phyloP scores from a whole-genome alignment of 2,797 vertebrate genomes.

The Sebastes minor region DNA sequence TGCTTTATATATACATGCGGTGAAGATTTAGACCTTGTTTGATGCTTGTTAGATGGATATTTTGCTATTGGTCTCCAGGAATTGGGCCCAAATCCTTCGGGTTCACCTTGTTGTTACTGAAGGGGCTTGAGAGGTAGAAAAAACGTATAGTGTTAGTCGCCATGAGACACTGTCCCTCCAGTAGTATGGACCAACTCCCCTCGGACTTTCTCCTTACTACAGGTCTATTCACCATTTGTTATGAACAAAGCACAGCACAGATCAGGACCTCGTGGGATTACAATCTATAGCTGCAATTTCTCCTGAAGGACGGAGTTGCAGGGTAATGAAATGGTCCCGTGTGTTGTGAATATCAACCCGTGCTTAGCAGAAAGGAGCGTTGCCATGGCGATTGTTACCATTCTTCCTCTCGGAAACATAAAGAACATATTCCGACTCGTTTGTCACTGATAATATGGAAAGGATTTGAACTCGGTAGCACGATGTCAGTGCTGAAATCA shows the following conservation, averaged over 20 bases:
- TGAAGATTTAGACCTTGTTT: not conserved
- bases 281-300: not conserved
- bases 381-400: conserved; percentile 76
- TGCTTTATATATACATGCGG: not conserved
- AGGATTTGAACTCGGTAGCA: conserved; percentile 34
- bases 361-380: conserved; percentile 61
- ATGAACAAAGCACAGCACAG: conserved; percentile 9
- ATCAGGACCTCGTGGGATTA: not conserved
- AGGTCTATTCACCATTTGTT: not conserved
- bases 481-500: conserved; percentile 41
- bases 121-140: conserved; percentile 47
- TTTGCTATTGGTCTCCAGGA: conserved; percentile 41
- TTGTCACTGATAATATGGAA: conserved; percentile 37
- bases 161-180: conserved; percentile 24
- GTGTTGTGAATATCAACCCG: conserved; percentile 65
- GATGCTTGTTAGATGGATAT: not conserved
- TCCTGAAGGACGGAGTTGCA: conserved; percentile 18
- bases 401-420: conserved; percentile 52
- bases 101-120: conserved; percentile 59
- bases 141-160: conserved; percentile 4
- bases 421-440: conserved; percentile 46
- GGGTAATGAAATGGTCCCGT: conserved; percentile 32
- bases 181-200: conserved; percentile 22
- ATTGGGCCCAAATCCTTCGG: conserved; percentile 40
- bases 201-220: conserved; percentile 3